Evolutionary conservation across 2,113 vertebrate genomes (phyloP).

Genomic region (Seriola aureovittata): DNA sequence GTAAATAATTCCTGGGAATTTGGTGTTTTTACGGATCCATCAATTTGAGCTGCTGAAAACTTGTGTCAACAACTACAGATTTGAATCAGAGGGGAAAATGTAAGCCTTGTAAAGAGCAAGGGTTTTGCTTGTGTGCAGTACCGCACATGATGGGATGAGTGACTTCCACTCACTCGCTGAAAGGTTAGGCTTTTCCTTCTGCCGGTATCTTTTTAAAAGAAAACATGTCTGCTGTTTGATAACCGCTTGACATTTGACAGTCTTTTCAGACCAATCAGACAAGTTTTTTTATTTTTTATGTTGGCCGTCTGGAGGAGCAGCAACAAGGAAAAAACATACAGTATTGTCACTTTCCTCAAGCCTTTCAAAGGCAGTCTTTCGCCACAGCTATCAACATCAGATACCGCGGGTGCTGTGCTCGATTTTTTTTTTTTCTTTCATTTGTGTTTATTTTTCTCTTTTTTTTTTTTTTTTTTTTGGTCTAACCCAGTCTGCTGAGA

Average conservation of each 20-base stretch:
- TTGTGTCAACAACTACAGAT: slow-evolving; percentile 65
- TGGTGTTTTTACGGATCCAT: slow-evolving; percentile 33
- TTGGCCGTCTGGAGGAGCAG: slow-evolving; percentile 64
- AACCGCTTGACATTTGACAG: slow-evolving; percentile 86
- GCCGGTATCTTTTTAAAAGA: slow-evolving; percentile 77
- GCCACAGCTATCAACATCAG: slow-evolving; percentile 80
- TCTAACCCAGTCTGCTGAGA: slow-evolving; percentile 66
- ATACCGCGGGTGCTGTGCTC: slow-evolving; percentile 58
- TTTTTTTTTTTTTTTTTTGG: slow-evolving; percentile 34
- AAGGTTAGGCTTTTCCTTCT: slow-evolving; percentile 79
- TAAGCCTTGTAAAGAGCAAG: slow-evolving; percentile 61
- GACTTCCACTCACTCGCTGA: slow-evolving; percentile 72
- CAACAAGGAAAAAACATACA: slow-evolving; percentile 68
- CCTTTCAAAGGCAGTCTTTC: slow-evolving; percentile 79
- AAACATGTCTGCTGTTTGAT: slow-evolving; percentile 82
- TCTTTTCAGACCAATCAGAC: slow-evolving; percentile 83
- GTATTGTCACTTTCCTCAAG: slow-evolving; percentile 78
- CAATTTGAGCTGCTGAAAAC: slow-evolving; percentile 37
- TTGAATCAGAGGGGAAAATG: slow-evolving; percentile 64
- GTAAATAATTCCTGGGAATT: slow-evolving; percentile 47
- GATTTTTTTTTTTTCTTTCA: slow-evolving; percentile 59
- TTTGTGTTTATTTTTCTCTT: slow-evolving; percentile 71
- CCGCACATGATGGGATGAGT: slow-evolving; percentile 73
- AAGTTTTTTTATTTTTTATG: slow-evolving; percentile 46
- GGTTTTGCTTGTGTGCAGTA: slow-evolving; percentile 44